Conservation (phyloP, 2,113 vertebrate species). For the Gambusia holbrooki region DNA sequence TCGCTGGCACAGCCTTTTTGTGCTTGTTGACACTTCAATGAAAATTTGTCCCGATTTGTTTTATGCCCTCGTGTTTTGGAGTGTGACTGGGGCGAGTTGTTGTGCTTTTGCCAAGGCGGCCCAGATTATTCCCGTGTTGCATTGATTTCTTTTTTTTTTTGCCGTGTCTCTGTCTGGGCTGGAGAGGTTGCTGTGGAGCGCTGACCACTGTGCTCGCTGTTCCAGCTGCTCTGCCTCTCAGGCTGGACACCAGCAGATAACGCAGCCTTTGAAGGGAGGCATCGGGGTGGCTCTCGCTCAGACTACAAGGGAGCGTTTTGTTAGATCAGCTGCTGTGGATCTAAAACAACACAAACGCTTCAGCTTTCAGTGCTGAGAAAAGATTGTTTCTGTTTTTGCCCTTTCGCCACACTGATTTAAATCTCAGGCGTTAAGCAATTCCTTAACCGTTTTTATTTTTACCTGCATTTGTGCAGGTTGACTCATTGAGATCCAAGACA, state of each 20-base stretch:
- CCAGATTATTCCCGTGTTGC: constrained; percentile 30
- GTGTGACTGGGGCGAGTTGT: constrained; percentile 1
- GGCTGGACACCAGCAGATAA: constrained; percentile 22
- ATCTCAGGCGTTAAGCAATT: not conserved
- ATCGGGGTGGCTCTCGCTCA: constrained; percentile 45
- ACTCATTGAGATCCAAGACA: no score
- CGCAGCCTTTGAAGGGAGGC: constrained; percentile 51
- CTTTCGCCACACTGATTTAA: not conserved
- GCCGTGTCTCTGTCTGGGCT: constrained; percentile 2
- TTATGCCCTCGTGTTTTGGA: not conserved
- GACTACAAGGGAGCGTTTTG: not conserved
- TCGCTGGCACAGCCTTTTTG: not conserved
- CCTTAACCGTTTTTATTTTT: no score
- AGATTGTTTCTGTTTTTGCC: not conserved
- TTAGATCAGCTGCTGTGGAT: not conserved
- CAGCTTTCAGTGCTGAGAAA: not conserved
- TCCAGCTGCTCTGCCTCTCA: constrained; percentile 39
- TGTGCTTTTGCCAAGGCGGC: constrained; percentile 1
- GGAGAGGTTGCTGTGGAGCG: constrained; percentile 27
- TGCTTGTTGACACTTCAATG: not conserved
- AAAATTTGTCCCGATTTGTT: not conserved
- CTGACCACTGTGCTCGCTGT: constrained; percentile 27
- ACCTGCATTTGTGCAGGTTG: no score
- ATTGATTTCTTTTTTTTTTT: constrained; percentile 39
- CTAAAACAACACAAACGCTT: not conserved